Conservation (phyloP, 2,113 vertebrate genomes). For the Amia ocellicauda region DNA sequence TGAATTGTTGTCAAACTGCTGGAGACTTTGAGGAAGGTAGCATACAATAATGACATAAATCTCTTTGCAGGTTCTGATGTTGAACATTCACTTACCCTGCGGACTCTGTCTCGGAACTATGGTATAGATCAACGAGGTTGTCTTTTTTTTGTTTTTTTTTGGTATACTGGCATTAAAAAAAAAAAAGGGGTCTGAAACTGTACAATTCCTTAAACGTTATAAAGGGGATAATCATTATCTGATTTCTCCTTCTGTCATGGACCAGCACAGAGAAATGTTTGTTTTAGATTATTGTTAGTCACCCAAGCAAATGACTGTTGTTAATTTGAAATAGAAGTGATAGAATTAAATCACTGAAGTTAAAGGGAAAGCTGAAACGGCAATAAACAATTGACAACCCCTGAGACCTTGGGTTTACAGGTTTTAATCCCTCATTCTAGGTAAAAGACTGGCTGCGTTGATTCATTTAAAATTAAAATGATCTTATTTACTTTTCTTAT, state of each 20-base stretch:
- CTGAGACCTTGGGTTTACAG: too few relatives aligned
- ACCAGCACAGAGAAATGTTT: too few relatives aligned
- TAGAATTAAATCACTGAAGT: constrained; percentile 12
- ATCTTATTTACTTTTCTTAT: too few relatives aligned
- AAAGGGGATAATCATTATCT: too few relatives aligned
- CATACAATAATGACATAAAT: neutral
- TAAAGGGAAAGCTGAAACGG: constrained; percentile 38
- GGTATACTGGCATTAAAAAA: neutral
- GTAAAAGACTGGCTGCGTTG: too few relatives aligned
- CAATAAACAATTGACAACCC: too few relatives aligned
- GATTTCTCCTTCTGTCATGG: too few relatives aligned
- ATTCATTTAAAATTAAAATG: too few relatives aligned
- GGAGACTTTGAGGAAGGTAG: constrained; percentile 28
- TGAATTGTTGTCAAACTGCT: constrained; percentile 21
- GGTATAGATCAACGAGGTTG: neutral
- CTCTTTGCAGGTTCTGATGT: neutral
- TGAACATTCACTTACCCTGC: neutral
- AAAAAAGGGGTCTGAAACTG: neutral
- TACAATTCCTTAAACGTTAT: too few relatives aligned
- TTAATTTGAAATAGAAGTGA: neutral
- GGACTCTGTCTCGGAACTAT: constrained; percentile 1
- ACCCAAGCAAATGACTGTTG: neutral
- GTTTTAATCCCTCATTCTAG: too few relatives aligned
- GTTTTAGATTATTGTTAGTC: too few relatives aligned
- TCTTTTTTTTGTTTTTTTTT: neutral